Evolutionary conservation across 2,797 vertebrate genomes (phyloP), one percentile per base, ranked within the genome.

Genomic region (Gorsachius magnificus): DNA sequence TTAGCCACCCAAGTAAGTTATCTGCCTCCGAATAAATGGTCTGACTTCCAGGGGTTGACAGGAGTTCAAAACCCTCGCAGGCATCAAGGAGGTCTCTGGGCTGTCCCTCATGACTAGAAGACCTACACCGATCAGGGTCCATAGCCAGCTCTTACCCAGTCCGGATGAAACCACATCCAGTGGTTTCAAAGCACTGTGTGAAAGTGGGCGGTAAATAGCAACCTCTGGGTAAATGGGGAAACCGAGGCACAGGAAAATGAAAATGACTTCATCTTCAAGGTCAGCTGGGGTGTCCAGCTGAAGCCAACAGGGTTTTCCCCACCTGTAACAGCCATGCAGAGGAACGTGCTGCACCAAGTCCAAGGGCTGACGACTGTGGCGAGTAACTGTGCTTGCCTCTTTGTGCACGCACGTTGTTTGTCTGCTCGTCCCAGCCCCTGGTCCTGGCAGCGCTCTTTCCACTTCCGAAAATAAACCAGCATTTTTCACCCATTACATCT

Each of bases 401-500:
- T 63, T 24, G 21, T 35, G 36, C 61, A 25, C 51, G 66, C 1
- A 1, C 1, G 3, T 6, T 57, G 70, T 46, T 60, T 43, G 20
- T 5, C 72, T 54, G 36, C 54, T 53, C 1, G 4, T 18, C 36
- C 29, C 1, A 1, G 72, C 21, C 43, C 66, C 70, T 29, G 43
- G 36, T 22, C 45, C 31, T 13, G 1, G 50, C 83, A 63, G 54
- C 0, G 2, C 19, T 83, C 41, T 66, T 92, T 89, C 81, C 60
- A 6, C 71, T 90, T 90, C 86, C 8, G 3, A 93, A 95, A 95
- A 92, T 76, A 89, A 93, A 95, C 9, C 45, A 45, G 57, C 78
- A 58, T 92, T 94, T 96, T 96, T 90, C 61, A 74, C 75, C 35
- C 71, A 38, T 65, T 81, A 78, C 43, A 89, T 54, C 41, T 93